These are phyloP conservation scores for Acrossocheilus fasciatus DNA, from an alignment of 2,797 vertebrate species.

Conservation along the genomic window DNA sequence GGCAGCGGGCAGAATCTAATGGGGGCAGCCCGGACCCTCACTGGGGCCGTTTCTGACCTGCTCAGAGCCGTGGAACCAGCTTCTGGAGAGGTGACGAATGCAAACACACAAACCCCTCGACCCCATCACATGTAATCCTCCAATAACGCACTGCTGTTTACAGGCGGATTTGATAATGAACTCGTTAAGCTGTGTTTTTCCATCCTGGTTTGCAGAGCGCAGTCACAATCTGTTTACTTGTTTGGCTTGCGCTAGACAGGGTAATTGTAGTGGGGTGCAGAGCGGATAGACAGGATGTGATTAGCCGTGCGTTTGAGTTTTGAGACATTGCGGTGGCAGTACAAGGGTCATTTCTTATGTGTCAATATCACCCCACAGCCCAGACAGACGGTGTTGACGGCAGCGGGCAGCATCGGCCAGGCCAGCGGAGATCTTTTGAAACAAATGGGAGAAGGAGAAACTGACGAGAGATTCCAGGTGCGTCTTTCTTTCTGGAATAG, in stretches of 20 bases:
- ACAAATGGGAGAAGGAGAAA: constrained; percentile 97
- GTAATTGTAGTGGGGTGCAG: constrained; percentile 65
- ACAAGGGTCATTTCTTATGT: constrained; percentile 1
- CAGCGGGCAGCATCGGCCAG: constrained; percentile 97
- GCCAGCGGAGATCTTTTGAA: constrained; percentile 96
- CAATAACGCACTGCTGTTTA: background rate
- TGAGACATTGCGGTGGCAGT: background rate
- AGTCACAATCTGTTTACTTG: constrained; percentile 42
- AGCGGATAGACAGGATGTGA: constrained; percentile 48
- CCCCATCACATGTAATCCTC: constrained; percentile 6
- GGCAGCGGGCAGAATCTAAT: constrained; percentile 96
- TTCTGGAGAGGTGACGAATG: constrained; percentile 86
- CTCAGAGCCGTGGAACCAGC: constrained; percentile 95
- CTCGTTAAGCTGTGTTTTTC: constrained; percentile 21
- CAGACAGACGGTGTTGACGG: constrained; percentile 96
- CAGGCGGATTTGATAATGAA: constrained; percentile 21
- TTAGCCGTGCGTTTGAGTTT: background rate
- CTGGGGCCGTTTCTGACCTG: constrained; percentile 93
- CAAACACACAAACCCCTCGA: background rate
- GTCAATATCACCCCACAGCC: constrained; percentile 77
- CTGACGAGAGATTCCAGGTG: constrained; percentile 97
- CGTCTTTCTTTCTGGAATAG: constrained; percentile 41
- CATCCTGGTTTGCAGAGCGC: constrained; percentile 18
- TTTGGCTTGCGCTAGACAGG: constrained; percentile 55
- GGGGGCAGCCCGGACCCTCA: constrained; percentile 92